Base-by-base conservation (phyloP, 2,113 vertebrate genomes). In the Tupaia chinensis region DNA sequence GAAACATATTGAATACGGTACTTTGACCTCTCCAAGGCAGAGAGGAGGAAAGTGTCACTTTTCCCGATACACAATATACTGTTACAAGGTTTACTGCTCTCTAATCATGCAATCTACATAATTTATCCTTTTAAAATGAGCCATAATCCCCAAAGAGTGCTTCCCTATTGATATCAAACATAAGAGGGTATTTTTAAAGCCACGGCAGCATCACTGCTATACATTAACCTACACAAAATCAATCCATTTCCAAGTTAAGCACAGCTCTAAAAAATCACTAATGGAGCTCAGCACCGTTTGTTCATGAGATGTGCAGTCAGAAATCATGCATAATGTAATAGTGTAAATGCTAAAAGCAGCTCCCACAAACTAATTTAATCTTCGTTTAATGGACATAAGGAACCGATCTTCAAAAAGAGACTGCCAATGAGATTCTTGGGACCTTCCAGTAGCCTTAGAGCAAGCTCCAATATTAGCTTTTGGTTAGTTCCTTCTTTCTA, bases 271-370 rank as follows among this genome's bases (percentile, higher is more conserved):
- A 92, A 95, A 97, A 89, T 97, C 93, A 82, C 97, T 97, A 97
- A 97, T 96, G 95, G 94, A 96, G 61, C 53, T 65, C 54, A 2
- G 27, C n/a, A 68, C 14, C 93, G 88, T 93, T 87, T 89, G 93
- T 81, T 82, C 94, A 92, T 93, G 78, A 6, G 0, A 86, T 60
- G 53, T 94, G 90, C 92, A 96, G 95, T 85, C 95, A 91, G 96
- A 80, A 95, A 87, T 96, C 95, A 94, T 97, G 93, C 91, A 97
- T 97, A 97, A 97, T 97, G 96, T 86, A 97, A 94, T 84, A 93
- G 86, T 54, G n/a, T n/a, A 73, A 95, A 96, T 94, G 94, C 96
- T 97, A 94, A 97, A 95, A 96, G 97, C 94, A 89, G 95, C 89
- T 94, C 83, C 89, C 72, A 93, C 80, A 66, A 93, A 93, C 97